Conservation (phyloP, 1,140 invertebrate genomes). For the Cotesia glomerata region DNA sequence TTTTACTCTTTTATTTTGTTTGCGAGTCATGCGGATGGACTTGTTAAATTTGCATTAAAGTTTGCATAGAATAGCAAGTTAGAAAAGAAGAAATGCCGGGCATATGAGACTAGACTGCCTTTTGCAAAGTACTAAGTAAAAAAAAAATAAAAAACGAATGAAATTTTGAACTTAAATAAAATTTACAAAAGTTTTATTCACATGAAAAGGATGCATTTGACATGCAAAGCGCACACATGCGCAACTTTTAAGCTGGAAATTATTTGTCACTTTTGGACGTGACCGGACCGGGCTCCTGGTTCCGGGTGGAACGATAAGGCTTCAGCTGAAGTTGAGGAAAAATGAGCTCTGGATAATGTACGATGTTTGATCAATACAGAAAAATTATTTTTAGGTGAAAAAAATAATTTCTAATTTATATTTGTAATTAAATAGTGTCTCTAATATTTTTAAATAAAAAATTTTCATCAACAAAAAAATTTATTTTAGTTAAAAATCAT, state of each 20-base stretch:
- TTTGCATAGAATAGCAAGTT: neutral
- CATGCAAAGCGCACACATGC: conserved; percentile 15
- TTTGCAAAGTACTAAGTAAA: neutral
- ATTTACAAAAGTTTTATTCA: neutral
- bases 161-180: conserved; percentile 5
- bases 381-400: no score
- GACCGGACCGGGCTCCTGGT: neutral
- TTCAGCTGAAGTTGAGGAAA: neutral
- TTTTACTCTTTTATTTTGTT: neutral
- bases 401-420: no score
- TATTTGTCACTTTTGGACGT: neutral
- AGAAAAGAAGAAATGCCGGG: conserved; percentile 1
- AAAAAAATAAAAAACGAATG: conserved; percentile 13
- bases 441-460: no score
- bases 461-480: no score
- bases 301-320: conserved; percentile 17
- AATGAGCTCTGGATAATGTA: neutral
- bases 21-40: conserved; percentile 2
- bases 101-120: conserved; percentile 1
- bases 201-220: conserved; percentile 7
- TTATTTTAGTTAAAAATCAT: no score
- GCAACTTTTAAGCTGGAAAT: neutral
- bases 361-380: neutral
- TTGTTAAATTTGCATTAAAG: conserved; percentile 18
- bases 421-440: no score